Conservation (phyloP, 1,140 invertebrate species). For the Parapsyche elsis region DNA sequence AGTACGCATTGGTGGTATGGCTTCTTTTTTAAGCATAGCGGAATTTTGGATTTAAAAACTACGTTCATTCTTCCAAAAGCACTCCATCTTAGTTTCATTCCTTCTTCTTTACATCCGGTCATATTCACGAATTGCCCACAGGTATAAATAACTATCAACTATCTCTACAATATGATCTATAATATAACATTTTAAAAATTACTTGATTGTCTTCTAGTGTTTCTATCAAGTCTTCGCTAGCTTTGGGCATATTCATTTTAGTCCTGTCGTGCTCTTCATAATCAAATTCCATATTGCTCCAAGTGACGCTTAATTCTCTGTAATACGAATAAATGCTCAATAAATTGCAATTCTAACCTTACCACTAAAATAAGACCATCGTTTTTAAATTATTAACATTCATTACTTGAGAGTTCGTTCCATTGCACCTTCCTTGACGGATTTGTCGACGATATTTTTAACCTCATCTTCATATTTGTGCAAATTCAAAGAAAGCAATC, state of each 20-base stretch:
- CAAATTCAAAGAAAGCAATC: constrained; percentile 86
- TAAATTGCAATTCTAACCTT: not conserved
- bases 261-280: constrained; percentile 85
- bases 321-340: too few species aligned
- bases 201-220: constrained; percentile 96
- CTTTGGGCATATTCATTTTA: constrained; percentile 78
- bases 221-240: constrained; percentile 90
- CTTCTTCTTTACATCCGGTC: too few species aligned
- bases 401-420: constrained; percentile 81
- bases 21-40: too few species aligned
- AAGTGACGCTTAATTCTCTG: constrained; percentile 84
- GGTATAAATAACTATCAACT: too few species aligned
- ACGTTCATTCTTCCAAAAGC: too few species aligned
- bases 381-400: constrained; percentile 13
- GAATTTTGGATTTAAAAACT: too few species aligned
- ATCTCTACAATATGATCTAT: too few species aligned
- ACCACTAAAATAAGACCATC: constrained; percentile 15
- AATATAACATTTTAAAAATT: too few species aligned
- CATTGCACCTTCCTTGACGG: constrained; percentile 95
- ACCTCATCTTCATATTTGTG: constrained; percentile 96
- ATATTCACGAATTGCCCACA: too few species aligned
- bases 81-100: too few species aligned
- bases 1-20: too few species aligned
- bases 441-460: constrained; percentile 94
- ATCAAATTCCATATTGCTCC: constrained; percentile 86